phyloP scores from a whole-genome alignment of 2,113 vertebrate genomes.

The Diphyllodes magnificus region DNA sequence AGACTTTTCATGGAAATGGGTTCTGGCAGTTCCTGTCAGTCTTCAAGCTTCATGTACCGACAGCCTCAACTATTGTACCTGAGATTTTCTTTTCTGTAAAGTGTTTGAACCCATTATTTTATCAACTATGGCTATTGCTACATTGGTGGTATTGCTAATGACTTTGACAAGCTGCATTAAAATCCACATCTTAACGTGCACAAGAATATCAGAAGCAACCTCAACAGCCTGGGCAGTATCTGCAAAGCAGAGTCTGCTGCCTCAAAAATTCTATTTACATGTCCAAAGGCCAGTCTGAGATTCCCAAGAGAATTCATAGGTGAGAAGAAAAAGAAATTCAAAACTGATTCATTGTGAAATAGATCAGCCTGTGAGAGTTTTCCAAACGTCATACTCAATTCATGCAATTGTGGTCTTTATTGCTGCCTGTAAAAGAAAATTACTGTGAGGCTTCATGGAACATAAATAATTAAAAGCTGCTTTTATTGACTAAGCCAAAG shows the following conservation, averaged over 20 bases:
- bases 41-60: neutral
- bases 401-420: neutral
- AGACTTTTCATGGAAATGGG: neutral
- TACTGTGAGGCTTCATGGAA: neutral
- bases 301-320: neutral
- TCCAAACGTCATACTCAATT: neutral
- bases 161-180: neutral
- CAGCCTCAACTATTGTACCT: rapidly evolving
- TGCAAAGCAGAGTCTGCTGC: neutral
- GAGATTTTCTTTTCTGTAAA: neutral
- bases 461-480: neutral
- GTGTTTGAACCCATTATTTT: neutral
- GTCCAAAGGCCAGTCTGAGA: neutral
- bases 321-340: neutral
- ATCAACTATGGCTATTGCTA: neutral
- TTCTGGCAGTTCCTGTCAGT: neutral
- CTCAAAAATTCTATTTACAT: neutral
- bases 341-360: neutral
- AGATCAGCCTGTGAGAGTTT: neutral
- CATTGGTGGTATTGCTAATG: neutral
- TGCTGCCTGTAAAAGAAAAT: neutral
- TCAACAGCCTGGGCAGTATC: neutral
- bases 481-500: neutral
- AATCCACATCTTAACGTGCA: neutral
- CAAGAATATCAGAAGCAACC: neutral